Conservation (phyloP, 2,113 vertebrate species). For the Ceyx cyanopectus region DNA sequence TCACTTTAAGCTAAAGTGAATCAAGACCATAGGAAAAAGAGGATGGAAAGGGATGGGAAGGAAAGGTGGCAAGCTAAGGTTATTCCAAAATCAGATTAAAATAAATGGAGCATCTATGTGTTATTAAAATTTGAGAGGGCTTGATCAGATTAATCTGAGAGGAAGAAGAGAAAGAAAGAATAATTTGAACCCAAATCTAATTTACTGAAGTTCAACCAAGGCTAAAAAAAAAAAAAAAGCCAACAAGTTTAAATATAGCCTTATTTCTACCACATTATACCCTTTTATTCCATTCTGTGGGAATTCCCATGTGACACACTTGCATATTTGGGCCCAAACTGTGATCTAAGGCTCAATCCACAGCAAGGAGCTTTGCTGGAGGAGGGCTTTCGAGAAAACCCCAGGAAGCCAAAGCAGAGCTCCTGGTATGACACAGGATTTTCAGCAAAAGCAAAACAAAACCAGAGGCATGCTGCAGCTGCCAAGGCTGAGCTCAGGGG, state of each 20-base stretch:
- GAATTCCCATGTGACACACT: not conserved
- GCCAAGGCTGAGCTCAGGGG: not conserved
- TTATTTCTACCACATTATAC: not conserved
- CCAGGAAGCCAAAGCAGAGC: not conserved
- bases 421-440: not conserved
- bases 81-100: not conserved
- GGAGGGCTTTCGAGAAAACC: not conserved
- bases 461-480: rapidly evolving
- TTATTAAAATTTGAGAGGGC: not conserved
- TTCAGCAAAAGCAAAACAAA: not conserved
- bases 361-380: not conserved
- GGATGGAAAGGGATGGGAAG: not conserved
- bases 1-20: not conserved
- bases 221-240: not conserved
- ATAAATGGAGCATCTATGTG: not conserved
- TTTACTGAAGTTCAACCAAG: not conserved
- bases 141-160: not conserved
- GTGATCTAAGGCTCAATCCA: not conserved
- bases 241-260: not conserved
- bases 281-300: not conserved
- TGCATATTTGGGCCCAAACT: not conserved
- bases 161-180: not conserved
- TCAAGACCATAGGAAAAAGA: not conserved
- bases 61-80: not conserved
- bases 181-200: not conserved